phyloP scores from a whole-genome alignment of 2,888 invertebrate species.

The Chrysopilus asiliformis region DNA sequence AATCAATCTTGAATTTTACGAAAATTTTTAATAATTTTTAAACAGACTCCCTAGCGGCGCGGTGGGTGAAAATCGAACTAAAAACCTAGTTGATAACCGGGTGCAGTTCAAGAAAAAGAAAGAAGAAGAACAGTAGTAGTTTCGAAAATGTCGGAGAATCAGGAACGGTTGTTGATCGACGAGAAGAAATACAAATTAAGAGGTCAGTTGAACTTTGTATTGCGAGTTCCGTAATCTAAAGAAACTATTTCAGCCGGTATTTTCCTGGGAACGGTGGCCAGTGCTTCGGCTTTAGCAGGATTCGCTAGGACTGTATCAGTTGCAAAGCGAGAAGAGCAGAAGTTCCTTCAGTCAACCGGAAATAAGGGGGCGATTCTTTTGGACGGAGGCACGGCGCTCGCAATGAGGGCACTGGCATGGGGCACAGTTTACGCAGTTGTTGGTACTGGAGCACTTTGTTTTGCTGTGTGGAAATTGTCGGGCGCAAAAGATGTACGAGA shows the following conservation, averaged over 20 bases:
- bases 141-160: too few species aligned
- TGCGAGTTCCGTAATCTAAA: too few species aligned
- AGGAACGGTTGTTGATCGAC: background rate
- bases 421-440: slow-evolving; percentile 77
- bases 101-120: too few species aligned
- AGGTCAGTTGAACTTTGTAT: slow-evolving; percentile 2
- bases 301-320: slow-evolving; percentile 66
- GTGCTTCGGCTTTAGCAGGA: slow-evolving; percentile 65
- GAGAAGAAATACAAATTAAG: background rate
- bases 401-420: slow-evolving; percentile 74
- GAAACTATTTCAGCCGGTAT: too few species aligned
- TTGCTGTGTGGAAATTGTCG: slow-evolving; percentile 75
- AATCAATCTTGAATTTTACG: too few species aligned
- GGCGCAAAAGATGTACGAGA: slow-evolving; percentile 66
- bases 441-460: slow-evolving; percentile 69
- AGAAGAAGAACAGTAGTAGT: too few species aligned
- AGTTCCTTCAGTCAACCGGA: slow-evolving; percentile 62
- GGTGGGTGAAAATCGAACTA: too few species aligned
- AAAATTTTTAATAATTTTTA: too few species aligned
- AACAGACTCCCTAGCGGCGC: too few species aligned
- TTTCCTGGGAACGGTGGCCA: slow-evolving; percentile 36
- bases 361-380: slow-evolving; percentile 46
- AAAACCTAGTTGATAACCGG: too few species aligned
- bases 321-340: slow-evolving; percentile 67
- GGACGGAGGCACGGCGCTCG: slow-evolving; percentile 67